Base-by-base conservation (phyloP, 2,888 invertebrate genomes). In the Meliscaeva auricollis region DNA sequence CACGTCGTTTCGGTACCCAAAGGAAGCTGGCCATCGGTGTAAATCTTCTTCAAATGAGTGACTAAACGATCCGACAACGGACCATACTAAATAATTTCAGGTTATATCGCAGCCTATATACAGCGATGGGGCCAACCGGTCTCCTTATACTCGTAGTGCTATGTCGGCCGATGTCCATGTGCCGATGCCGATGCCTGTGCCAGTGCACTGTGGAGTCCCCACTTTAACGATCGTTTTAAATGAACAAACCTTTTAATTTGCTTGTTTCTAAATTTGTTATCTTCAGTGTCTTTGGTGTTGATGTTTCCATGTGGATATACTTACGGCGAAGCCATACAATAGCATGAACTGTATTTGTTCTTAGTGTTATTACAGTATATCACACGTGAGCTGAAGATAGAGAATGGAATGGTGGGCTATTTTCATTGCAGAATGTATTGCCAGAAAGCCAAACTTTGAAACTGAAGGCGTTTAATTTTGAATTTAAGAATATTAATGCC, bases 181-280 rank as follows among this genome's bases (percentile, higher is more conserved):
- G 73, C 38, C 44, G 62, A 11, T 60, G 60, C 6, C 35, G 30
- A 41, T 58, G 70, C 35, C 44, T 56, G n/a, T 52, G 60, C 26
- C 46, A 11, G 44, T 64, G 62, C 46, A 11, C 54, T 50, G n/a
- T n/a, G 66, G 62, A 75, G 56, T 75, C 76, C 72, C 68, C 77
- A 62, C 84, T 87, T 64, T 87, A 88, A 88, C 87, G 88, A 87
- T 87, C 88, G 82, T 79, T 87, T 82, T 88, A 88, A 88, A 88
- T 88, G 88, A 88, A 87, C 88, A 88, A 87, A 88, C 88, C 88
- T 88, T 88, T 88, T 88, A 88, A 88, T 88, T 88, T 88, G 88
- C 88, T 88, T 88, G 88, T 88, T 88, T 87, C 88, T 87, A 78
- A 82, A 85, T 68, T 87, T 88, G 87, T 88, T 88, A 88, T 88